Conservation (phyloP, 53 echinoderm and acorn worm genomes). For the Apostichopus leukothele region DNA sequence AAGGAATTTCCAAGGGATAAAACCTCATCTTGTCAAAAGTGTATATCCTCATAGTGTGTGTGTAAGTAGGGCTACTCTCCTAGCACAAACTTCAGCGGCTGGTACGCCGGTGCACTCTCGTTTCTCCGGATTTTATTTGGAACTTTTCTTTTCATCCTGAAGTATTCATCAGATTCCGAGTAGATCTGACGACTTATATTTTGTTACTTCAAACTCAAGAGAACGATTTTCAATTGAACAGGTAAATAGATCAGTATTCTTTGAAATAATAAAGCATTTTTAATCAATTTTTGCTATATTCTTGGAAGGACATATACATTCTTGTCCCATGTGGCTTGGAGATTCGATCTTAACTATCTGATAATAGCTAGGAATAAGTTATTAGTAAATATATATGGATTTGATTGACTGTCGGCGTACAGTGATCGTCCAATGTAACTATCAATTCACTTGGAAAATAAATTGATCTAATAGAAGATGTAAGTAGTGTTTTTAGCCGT, state of each 20-base stretch:
- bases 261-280: too few relatives aligned
- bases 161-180: background rate
- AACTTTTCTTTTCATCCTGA: conserved; percentile 44
- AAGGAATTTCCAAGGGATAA: conserved; percentile 40
- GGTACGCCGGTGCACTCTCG: conserved; percentile 44
- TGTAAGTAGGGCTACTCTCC: conserved; percentile 18
- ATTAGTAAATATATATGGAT: too few relatives aligned
- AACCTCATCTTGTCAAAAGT: background rate
- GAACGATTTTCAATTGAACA: conserved; percentile 1
- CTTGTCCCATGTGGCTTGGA: too few relatives aligned
- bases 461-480: too few relatives aligned
- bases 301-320: too few relatives aligned
- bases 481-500: too few relatives aligned
- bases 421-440: too few relatives aligned
- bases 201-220: background rate
- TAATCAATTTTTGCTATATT: too few relatives aligned
- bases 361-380: too few relatives aligned
- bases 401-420: too few relatives aligned
- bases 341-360: too few relatives aligned
- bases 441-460: too few relatives aligned
- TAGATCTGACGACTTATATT: background rate
- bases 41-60: background rate
- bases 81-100: conserved; percentile 27
- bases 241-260: background rate
- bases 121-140: conserved; percentile 37